Percentiles rank a stretch among this genome's conserved stretches.
Conservation (phyloP, 2,888 invertebrate genomes). For the Druceiella hillmani region DNA sequence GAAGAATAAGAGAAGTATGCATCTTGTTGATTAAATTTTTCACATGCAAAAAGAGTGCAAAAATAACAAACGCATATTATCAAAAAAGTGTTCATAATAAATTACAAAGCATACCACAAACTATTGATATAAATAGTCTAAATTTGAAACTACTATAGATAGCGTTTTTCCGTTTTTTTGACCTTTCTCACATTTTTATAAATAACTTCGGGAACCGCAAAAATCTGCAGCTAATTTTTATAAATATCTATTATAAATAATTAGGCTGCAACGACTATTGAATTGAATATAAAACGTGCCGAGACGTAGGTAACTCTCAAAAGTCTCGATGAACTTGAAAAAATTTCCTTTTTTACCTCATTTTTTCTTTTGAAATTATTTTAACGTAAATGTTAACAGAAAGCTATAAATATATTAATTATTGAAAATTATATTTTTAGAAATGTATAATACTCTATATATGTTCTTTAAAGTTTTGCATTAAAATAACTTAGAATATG, state of each 20-base stretch:
- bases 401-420: background rate
- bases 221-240: slow-evolving; percentile 1
- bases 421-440: background rate
- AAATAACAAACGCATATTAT: too few species aligned
- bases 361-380: background rate
- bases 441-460: too few species aligned
- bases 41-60: too few species aligned
- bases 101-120: too few species aligned
- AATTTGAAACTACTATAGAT: background rate
- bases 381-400: background rate
- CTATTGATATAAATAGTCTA: background rate
- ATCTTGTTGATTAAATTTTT: too few species aligned
- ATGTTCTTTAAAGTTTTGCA: too few species aligned
- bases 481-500: too few species aligned
- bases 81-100: too few species aligned
- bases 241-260: background rate
- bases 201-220: too few species aligned
- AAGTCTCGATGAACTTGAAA: background rate
- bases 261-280: background rate
- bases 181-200: background rate
- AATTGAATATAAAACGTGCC: background rate
- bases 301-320: background rate
- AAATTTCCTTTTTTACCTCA: too few species aligned
- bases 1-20: too few species aligned
- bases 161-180: background rate